A percentile compares a stretch with the other conserved stretches of the same genome.
These are phyloP conservation scores for Podiceps cristatus DNA, from an alignment of 2,113 vertebrate species.

Conservation along the genomic window DNA sequence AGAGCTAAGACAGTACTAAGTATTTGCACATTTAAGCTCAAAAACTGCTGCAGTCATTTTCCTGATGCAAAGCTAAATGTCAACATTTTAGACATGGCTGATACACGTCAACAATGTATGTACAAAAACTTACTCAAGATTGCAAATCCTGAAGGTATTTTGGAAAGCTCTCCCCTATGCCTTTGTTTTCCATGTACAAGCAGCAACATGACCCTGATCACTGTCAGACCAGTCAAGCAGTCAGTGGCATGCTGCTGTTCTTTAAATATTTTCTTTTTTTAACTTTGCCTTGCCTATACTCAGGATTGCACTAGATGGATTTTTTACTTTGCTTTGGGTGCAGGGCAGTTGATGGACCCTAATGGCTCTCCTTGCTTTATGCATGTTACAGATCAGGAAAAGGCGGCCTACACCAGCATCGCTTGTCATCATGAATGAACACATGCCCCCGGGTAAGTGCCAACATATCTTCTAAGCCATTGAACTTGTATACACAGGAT, in stretches of 20 bases:
- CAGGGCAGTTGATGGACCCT: neutral
- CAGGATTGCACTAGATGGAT: neutral
- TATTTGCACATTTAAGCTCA: neutral
- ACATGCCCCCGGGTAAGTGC: slow-evolving; percentile 83
- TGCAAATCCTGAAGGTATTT: neutral
- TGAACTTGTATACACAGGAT: neutral
- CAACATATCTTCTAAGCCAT: neutral
- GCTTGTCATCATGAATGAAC: slow-evolving; percentile 91
- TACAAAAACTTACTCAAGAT: neutral
- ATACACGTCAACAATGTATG: neutral
- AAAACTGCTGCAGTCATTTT: neutral
- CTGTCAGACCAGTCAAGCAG: neutral
- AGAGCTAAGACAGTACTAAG: neutral
- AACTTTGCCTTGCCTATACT: neutral
- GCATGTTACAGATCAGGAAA: slow-evolving; percentile 87
- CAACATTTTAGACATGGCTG: neutral
- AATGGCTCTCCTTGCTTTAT: slow-evolving; percentile 12
- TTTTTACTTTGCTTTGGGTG: neutral
- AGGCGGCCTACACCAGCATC: slow-evolving; percentile 93
- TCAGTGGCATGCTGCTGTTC: neutral
- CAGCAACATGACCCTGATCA: neutral
- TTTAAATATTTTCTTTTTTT: neutral
- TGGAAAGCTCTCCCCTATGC: neutral
- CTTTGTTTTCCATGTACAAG: neutral
- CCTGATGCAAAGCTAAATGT: neutral